A percentile compares a stretch with the other conserved stretches of the same genome.
These are phyloP conservation scores for Zaprionus vittiger DNA, from an alignment of 1,140 invertebrate genomes.

Conservation along the genomic window DNA sequence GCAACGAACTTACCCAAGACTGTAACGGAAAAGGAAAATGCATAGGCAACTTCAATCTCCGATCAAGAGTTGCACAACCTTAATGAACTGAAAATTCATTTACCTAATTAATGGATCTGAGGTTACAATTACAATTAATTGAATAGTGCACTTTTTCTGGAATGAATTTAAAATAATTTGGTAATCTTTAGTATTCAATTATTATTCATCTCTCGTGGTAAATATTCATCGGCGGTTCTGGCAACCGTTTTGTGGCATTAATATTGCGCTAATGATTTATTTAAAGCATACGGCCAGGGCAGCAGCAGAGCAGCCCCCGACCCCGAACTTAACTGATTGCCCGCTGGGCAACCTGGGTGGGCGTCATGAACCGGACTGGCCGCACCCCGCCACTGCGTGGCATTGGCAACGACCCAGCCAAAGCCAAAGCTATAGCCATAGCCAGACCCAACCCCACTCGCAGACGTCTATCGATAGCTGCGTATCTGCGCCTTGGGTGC, in stretches of 20 bases:
- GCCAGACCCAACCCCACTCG: slow-evolving; percentile 59
- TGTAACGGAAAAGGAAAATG: slow-evolving; percentile 1
- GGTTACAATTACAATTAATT: not conserved
- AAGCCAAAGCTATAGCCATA: slow-evolving; percentile 4
- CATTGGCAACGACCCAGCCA: slow-evolving; percentile 75
- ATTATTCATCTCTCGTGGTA: slow-evolving; percentile 1
- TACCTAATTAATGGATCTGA: not conserved
- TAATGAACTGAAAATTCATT: slow-evolving; percentile 8
- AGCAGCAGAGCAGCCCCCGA: slow-evolving; percentile 31
- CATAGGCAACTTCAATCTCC: slow-evolving; percentile 3
- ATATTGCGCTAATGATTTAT: slow-evolving; percentile 77
- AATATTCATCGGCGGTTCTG: slow-evolving; percentile 26
- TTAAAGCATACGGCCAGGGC: slow-evolving; percentile 66
- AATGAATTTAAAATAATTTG: not conserved
- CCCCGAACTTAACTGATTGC: slow-evolving; percentile 63
- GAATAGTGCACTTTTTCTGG: not conserved
- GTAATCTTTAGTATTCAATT: slow-evolving; percentile 14
- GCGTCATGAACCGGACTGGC: slow-evolving; percentile 54
- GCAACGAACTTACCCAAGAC: slow-evolving; percentile 17
- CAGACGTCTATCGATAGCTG: slow-evolving; percentile 58
- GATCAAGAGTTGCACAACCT: slow-evolving; percentile 20
- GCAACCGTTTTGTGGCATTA: slow-evolving; percentile 43
- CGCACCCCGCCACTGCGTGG: slow-evolving; percentile 63
- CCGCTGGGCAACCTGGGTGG: slow-evolving; percentile 71
- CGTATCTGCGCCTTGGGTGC: slow-evolving; percentile 75